Evolutionary conservation across 2,888 invertebrate species (phyloP), one percentile per base, ranked within the genome.

Genomic region (Cantharis rufa): DNA sequence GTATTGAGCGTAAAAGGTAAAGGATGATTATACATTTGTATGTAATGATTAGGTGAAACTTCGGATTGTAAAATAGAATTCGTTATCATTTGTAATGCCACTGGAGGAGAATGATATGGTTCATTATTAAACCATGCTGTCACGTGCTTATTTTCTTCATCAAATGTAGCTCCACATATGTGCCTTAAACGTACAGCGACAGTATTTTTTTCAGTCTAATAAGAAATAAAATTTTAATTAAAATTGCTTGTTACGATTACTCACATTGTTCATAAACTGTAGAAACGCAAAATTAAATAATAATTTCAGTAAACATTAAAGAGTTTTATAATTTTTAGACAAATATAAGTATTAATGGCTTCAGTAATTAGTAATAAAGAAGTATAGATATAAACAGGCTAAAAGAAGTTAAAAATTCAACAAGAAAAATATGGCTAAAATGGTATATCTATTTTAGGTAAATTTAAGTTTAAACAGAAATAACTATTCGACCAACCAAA

Each of bases 61-160:
- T 83, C 27, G 27, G 80, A 86, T 81, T 88, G 89, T 0, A 93
- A 89, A 85, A 86, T 84, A 83, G 86, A 15, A 32, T 80, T 80
- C 82, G 94, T 91, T 0, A 93, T 87, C 18, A 77, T 27, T 69
- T 92, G 91, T 5, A 95, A 86, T 0, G 94, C 90, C 0, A 93
- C 89, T 0, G 94, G 93, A 0, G 94, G 91, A 69, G 72, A 72
- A 72, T 76, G 74, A 28, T 91, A 92, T 0, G 94, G 94, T 84
- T 95, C 94, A 85, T 94, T 95, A 84, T 95, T 96, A 87, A 95
- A 94, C 91, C 93, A 93, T 0, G 92, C 94, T 0, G 89, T 92
- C 0, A 92, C 90, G 0, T 87, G 83, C 1, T 83, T 79, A 11
- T 24, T 24, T 24, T 83, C 78, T 0, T 86, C 86, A 3, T 88